These are phyloP conservation scores for Sycobia sp. DNA, from an alignment of 1,140 invertebrate species.

Conservation along the genomic window DNA sequence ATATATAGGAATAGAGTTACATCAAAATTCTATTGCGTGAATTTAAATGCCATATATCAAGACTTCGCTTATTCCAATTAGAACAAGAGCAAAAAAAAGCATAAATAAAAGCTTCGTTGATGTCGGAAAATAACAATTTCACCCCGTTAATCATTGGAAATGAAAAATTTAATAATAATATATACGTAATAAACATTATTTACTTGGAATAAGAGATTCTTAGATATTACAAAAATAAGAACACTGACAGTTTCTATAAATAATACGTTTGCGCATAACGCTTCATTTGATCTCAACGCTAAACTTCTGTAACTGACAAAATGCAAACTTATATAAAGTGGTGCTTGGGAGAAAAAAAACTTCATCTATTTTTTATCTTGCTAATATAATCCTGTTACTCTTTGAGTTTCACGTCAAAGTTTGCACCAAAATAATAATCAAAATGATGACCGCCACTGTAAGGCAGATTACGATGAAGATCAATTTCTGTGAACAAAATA, in stretches of 20 bases:
- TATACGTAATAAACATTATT: background rate
- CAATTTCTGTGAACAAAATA: slow-evolving; percentile 82
- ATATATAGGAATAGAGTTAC: slow-evolving; percentile 23
- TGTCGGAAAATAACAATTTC: slow-evolving; percentile 4
- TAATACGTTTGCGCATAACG: background rate
- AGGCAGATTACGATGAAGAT: slow-evolving; percentile 82
- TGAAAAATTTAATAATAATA: slow-evolving; percentile 8
- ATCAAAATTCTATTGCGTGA: background rate
- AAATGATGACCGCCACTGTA: slow-evolving; percentile 73
- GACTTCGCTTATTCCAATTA: slow-evolving; percentile 21
- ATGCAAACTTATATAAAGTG: slow-evolving; percentile 19
- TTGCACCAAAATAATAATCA: slow-evolving; percentile 72
- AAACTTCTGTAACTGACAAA: background rate
- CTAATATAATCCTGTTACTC: slow-evolving; percentile 14
- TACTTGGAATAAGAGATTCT: slow-evolving; percentile 27
- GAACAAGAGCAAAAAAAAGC: background rate
- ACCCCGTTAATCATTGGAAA: background rate
- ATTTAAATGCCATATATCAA: slow-evolving; percentile 11
- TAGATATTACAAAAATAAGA: background rate
- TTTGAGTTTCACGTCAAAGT: slow-evolving; percentile 21
- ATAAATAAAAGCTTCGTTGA: background rate
- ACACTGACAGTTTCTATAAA: background rate
- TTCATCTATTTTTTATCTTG: slow-evolving; percentile 10
- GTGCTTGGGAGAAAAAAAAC: slow-evolving; percentile 25
- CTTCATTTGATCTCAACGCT: background rate